phyloP scores from a whole-genome alignment of 2,888 invertebrate species.

The Eledona agricola region DNA sequence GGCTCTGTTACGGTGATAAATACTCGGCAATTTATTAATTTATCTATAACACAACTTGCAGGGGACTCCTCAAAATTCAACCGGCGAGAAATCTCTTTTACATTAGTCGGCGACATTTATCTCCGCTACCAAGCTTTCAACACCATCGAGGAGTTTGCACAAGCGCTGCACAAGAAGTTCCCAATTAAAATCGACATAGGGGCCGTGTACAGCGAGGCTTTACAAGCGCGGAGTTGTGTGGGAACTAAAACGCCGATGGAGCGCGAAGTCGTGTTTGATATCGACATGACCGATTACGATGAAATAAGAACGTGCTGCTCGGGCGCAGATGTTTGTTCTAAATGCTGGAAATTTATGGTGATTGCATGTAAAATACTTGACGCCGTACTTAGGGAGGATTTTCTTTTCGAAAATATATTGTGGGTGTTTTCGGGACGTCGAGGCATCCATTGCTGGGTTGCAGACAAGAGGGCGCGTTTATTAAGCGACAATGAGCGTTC shows the following conservation, averaged over 20 bases:
- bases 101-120: slow-evolving; percentile 91
- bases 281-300: slow-evolving; percentile 99
- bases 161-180: slow-evolving; percentile 78
- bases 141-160: slow-evolving; percentile 80
- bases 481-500: slow-evolving; percentile 77
- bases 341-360: slow-evolving; percentile 97
- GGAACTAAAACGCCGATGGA: slow-evolving; percentile 60
- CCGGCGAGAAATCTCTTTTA: slow-evolving; percentile 94
- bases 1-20: slow-evolving; percentile 83
- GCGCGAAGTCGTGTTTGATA: slow-evolving; percentile 97
- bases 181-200: slow-evolving; percentile 98
- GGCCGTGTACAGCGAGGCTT: slow-evolving; percentile 77
- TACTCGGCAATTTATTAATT: too few relatives aligned
- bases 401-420: slow-evolving; percentile 90
- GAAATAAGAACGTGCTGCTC: slow-evolving; percentile 92
- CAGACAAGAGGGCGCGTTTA: slow-evolving; percentile 84
- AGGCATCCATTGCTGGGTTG: slow-evolving; percentile 99
- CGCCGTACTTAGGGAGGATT: slow-evolving; percentile 90
- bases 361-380: slow-evolving; percentile 93
- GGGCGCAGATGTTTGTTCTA: slow-evolving; percentile 89
- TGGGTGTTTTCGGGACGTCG: slow-evolving; percentile 99
- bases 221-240: slow-evolving; percentile 59
- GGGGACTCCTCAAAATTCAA: slow-evolving; percentile 63
- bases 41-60: slow-evolving; percentile 42
- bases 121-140: slow-evolving; percentile 88